These are phyloP conservation scores for Sarcophilus harrisii DNA, from an alignment of 2,797 vertebrate species.

Conservation along the genomic window DNA sequence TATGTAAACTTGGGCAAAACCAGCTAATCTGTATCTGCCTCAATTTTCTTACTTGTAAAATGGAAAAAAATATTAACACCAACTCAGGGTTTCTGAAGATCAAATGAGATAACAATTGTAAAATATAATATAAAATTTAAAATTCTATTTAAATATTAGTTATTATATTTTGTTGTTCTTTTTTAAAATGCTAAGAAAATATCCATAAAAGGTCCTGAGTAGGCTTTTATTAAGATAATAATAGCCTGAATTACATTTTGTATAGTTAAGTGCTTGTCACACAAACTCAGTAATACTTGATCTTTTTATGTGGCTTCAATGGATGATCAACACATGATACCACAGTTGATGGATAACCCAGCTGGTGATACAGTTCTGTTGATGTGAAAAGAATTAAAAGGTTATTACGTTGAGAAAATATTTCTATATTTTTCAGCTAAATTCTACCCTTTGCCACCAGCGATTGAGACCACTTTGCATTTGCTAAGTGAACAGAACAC, in stretches of 20 bases:
- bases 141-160: background rate
- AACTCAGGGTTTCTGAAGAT: background rate
- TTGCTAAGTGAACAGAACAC: conserved; percentile 46
- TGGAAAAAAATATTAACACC: background rate
- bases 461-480: conserved; percentile 1
- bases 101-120: background rate
- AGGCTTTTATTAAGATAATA: background rate
- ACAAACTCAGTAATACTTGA: background rate
- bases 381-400: background rate
- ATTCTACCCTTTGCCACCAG: conserved; percentile 26
- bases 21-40: background rate
- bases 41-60: background rate
- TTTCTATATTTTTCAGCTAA: background rate
- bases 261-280: background rate
- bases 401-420: conserved; percentile 13
- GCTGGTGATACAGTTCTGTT: background rate
- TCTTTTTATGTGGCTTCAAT: background rate
- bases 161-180: background rate
- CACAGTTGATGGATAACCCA: background rate
- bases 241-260: background rate
- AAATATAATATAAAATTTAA: background rate
- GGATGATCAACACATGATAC: conserved; percentile 1
- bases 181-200: background rate
- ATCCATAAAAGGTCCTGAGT: background rate
- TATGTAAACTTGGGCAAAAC: background rate